phyloP scores from a whole-genome alignment of 1,140 invertebrate species.

The Diabrotica undecimpunctata region DNA sequence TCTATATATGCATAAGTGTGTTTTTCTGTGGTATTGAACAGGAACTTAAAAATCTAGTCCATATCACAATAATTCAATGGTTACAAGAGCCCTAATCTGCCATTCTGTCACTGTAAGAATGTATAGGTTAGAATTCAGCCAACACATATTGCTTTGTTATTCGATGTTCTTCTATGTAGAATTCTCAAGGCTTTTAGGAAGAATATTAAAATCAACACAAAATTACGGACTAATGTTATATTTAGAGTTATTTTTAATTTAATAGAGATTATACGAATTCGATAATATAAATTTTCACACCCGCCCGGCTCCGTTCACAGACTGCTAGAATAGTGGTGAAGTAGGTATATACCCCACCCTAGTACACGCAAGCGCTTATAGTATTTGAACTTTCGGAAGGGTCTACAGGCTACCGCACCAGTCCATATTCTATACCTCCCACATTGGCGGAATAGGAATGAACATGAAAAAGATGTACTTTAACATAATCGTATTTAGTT shows the following conservation, averaged over 20 bases:
- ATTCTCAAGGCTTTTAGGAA: neutral
- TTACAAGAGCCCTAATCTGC: neutral
- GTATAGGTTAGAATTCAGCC: neutral
- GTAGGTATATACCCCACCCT: neutral
- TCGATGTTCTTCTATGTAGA: slow-evolving; percentile 2
- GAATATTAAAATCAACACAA: neutral
- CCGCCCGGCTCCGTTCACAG: neutral
- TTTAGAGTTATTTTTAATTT: neutral
- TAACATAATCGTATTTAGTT: too few relatives aligned
- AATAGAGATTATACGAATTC: neutral
- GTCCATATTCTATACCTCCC: too few relatives aligned
- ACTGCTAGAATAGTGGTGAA: neutral
- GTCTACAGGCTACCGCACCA: neutral
- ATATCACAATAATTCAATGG: neutral
- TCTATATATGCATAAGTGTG: neutral
- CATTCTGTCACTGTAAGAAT: neutral
- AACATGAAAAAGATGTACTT: too few relatives aligned
- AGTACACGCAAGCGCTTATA: neutral
- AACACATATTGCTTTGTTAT: slow-evolving; percentile 2
- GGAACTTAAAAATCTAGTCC: neutral
- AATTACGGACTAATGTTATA: neutral
- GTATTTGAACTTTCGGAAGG: neutral
- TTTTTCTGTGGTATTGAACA: neutral
- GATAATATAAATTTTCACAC: neutral
- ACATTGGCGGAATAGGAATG: too few relatives aligned